Evolutionary conservation across 1,140 invertebrate species (phyloP).

Genomic region (Uloborus diversus): DNA sequence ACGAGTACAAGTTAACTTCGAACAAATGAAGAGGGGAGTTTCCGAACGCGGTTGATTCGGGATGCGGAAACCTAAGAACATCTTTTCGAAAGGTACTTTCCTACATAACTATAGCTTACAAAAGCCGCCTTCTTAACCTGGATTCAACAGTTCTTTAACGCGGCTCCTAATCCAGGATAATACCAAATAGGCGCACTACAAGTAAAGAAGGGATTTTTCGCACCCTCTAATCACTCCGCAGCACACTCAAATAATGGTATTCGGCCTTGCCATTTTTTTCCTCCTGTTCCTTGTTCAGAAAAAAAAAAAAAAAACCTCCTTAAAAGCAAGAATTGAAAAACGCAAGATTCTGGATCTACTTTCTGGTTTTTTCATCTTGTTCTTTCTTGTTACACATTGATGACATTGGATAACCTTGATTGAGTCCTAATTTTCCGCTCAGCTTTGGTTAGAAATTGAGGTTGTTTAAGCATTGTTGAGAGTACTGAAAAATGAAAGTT

Average conservation of each 20-base stretch:
- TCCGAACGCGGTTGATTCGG: too few species aligned
- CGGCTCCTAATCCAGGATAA: constrained; percentile 5
- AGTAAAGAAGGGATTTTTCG: constrained; percentile 25
- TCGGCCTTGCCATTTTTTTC: background rate
- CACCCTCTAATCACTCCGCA: constrained; percentile 22
- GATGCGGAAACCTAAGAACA: too few species aligned
- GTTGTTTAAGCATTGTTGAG: too few species aligned
- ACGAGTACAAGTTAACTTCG: too few species aligned
- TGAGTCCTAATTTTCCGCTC: background rate
- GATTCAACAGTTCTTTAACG: background rate
- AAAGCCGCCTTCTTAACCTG: constrained; percentile 34
- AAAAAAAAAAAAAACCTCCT: background rate
- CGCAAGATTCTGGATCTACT: background rate
- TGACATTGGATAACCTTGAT: constrained; percentile 28
- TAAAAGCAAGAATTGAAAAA: background rate
- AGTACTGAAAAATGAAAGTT: too few species aligned
- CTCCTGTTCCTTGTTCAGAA: background rate
- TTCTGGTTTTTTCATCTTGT: background rate
- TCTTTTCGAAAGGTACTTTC: too few species aligned
- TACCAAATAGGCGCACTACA: constrained; percentile 12
- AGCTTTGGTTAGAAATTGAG: background rate
- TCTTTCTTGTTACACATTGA: background rate
- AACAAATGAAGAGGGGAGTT: too few species aligned
- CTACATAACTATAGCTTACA: too few species aligned
- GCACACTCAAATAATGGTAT: background rate